phyloP scores from a whole-genome alignment of 2,113 vertebrate species.

The Oncorhynchus masou region DNA sequence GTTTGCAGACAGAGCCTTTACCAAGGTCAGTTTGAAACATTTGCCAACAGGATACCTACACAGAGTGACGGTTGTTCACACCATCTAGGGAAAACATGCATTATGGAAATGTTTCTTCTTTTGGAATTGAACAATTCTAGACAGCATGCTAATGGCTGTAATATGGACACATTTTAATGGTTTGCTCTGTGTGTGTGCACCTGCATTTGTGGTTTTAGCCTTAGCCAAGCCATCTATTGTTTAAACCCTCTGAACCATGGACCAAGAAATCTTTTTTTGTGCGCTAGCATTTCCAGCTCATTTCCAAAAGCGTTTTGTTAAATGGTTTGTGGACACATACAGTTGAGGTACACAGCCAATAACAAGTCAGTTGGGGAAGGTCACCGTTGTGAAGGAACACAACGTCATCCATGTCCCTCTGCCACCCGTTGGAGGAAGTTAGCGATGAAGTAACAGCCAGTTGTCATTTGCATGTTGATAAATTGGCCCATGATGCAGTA shows the following conservation, averaged over 20 bases:
- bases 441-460: conserved; percentile 25
- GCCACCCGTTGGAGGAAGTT: conserved; percentile 19
- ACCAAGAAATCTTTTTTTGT: conserved; percentile 36
- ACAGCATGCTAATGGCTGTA: conserved; percentile 64
- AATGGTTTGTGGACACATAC: background rate
- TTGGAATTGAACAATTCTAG: conserved; percentile 64
- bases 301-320: conserved; percentile 35
- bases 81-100: conserved; percentile 72
- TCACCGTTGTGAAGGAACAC: conserved; percentile 19
- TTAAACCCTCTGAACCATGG: background rate
- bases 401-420: conserved; percentile 54
- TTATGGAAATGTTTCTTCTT: conserved; percentile 78
- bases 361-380: conserved; percentile 30
- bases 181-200: conserved; percentile 32
- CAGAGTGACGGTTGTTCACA: conserved; percentile 72
- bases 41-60: conserved; percentile 74
- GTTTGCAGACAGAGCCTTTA: conserved; percentile 70
- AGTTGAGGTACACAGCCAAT: background rate
- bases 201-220: background rate
- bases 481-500: conserved; percentile 38
- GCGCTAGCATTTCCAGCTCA: conserved; percentile 42
- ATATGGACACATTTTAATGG: conserved; percentile 62
- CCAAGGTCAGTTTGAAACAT: conserved; percentile 78
- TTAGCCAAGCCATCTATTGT: conserved; percentile 8
- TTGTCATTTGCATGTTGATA: conserved; percentile 57